Percentiles rank a stretch among this genome's conserved stretches.
Conservation (phyloP, 1,140 invertebrate species). For the Aporrectodea caliginosa region DNA sequence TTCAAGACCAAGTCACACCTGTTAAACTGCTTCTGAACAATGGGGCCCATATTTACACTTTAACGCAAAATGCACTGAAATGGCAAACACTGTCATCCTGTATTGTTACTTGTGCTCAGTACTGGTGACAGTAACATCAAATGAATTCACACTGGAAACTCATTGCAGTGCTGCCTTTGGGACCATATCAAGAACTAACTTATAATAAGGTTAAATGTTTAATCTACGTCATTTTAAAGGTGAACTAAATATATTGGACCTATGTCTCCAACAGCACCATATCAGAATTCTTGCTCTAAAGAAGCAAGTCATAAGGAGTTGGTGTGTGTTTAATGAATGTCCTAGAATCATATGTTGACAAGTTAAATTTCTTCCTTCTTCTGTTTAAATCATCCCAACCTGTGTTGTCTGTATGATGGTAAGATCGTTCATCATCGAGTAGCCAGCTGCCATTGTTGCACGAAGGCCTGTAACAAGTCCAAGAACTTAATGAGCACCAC, state of each 20-base stretch:
- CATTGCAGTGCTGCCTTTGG: too few species aligned
- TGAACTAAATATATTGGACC: not conserved
- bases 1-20: not conserved
- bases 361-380: not conserved
- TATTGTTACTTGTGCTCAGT: too few species aligned
- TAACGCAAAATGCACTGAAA: not conserved
- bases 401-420: slow-evolving; percentile 94
- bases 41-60: not conserved
- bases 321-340: not conserved
- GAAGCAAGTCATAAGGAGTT: not conserved
- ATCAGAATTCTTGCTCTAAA: not conserved
- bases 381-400: slow-evolving; percentile 40
- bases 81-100: not conserved
- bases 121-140: too few species aligned
- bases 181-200: too few species aligned
- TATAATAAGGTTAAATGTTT: not conserved
- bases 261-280: not conserved
- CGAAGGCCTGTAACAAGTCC: slow-evolving; percentile 64
- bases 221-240: not conserved
- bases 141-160: too few species aligned
- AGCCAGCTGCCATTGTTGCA: slow-evolving; percentile 87
- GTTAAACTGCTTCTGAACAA: not conserved
- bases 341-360: not conserved
- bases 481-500: not conserved
- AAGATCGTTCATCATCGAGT: slow-evolving; percentile 91